A percentile compares a stretch with the other conserved stretches of the same genome.
phyloP scores from a whole-genome alignment of 1,140 invertebrate genomes.

The Pogonognathellus flavescens region DNA sequence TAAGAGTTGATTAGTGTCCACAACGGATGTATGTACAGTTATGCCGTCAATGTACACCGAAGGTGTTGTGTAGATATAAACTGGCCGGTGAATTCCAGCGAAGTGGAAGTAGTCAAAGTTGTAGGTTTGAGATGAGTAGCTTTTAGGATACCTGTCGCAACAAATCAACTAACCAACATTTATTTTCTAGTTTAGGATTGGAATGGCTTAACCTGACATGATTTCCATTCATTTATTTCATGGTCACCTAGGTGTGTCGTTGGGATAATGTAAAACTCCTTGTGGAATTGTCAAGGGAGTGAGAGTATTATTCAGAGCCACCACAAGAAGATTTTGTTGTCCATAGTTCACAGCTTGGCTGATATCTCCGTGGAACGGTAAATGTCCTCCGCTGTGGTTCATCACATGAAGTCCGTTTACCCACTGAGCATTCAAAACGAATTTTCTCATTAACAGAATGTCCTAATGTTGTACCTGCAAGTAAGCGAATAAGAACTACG shows the following conservation, averaged over 20 bases:
- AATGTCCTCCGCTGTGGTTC: conserved; percentile 92
- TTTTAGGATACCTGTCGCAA: conserved; percentile 59
- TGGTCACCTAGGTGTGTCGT: conserved; percentile 58
- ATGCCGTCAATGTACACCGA: conserved; percentile 74
- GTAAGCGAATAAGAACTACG: background rate
- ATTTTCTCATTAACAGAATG: background rate
- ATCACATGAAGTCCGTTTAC: conserved; percentile 85
- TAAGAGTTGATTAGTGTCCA: conserved; percentile 38
- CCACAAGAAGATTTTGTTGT: conserved; percentile 82
- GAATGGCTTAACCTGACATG: too few relatives aligned
- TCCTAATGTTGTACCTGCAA: too few relatives aligned
- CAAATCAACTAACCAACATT: too few relatives aligned
- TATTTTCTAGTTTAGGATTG: too few relatives aligned
- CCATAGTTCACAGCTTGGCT: conserved; percentile 78
- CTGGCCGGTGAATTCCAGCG: conserved; percentile 77
- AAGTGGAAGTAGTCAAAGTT: conserved; percentile 81
- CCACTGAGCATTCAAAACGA: conserved; percentile 77
- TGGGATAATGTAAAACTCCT: conserved; percentile 74
- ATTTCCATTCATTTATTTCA: too few relatives aligned
- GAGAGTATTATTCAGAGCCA: conserved; percentile 94
- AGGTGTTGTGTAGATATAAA: conserved; percentile 75
- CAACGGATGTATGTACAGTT: conserved; percentile 70
- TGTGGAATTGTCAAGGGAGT: conserved; percentile 87
- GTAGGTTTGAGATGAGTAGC: conserved; percentile 68
- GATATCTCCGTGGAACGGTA: conserved; percentile 93